These are phyloP conservation scores for Pterobdella sp. DNA, from an alignment of 2,888 invertebrate genomes.

Conservation along the genomic window DNA sequence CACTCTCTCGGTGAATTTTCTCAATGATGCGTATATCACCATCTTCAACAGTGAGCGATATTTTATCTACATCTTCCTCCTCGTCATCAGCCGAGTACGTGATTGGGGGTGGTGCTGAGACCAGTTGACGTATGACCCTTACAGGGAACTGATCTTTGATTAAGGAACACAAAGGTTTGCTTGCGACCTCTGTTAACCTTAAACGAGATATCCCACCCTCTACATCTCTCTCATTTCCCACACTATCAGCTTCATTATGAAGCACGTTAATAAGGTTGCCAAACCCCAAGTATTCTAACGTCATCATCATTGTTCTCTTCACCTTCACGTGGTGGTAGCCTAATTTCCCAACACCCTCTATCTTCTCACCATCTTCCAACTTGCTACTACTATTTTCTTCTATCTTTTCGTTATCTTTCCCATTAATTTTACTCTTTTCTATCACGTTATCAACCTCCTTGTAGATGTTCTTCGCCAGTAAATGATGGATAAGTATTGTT, in stretches of 20 bases:
- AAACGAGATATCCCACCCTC: not conserved
- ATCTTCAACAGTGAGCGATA: not conserved
- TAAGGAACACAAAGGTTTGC: not conserved
- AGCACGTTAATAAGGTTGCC: not conserved
- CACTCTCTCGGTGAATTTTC: not conserved
- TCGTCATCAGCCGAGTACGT: not conserved
- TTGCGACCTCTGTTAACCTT: not conserved
- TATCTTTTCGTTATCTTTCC: not conserved
- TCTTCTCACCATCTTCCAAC: not conserved
- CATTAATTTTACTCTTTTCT: not conserved
- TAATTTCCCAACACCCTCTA: not conserved
- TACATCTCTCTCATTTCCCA: not conserved
- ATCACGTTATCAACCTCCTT: not conserved
- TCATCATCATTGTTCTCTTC: not conserved
- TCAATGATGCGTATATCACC: not conserved
- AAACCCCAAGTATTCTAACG: slow-evolving; percentile 3
- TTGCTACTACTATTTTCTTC: not conserved
- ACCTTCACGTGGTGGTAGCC: not conserved
- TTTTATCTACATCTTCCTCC: not conserved
- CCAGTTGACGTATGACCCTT: not conserved
- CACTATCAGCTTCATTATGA: not conserved
- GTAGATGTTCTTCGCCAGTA: not conserved
- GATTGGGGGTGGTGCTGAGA: not conserved
- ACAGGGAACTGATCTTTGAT: not conserved
- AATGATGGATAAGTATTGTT: not conserved